Evolutionary conservation across 2,888 invertebrate genomes (phyloP), one percentile per base, ranked within the genome.

Genomic region (Trissoscelio sp.): DNA sequence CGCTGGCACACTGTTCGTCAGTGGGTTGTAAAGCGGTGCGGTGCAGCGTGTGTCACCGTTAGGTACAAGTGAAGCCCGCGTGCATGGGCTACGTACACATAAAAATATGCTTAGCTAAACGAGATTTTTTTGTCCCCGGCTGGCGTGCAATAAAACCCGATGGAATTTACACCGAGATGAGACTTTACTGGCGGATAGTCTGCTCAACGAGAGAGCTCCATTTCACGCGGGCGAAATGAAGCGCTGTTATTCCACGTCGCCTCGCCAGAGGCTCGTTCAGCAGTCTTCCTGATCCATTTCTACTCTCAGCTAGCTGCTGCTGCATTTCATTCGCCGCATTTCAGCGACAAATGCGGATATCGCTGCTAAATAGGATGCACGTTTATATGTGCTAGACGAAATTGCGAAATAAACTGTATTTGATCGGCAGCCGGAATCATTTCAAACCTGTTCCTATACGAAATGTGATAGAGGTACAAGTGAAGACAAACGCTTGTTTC

Each of bases 131-230:
- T 12, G 28, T n/a, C n/a, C n/a, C 42, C 44, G 46, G 39, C 46
- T 42, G 57, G 34, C 53, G 46, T 39, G 80, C 83, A 75, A 84
- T 87, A 84, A 87, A 87, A 84, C 83, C 83, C 83, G 80, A 84
- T 83, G 84, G 84, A 85, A 85, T 86, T 86, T 85, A 85, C 82
- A 84, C 75, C 73, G 83, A 83, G 84, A 87, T 69, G 84, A 84
- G 83, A 85, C 64, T 82, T 83, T 84, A 85, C 82, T 42, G 39
- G 18, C 44, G 44, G 44, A 42, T 44, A 64, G 73, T 73, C 55
- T 16, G 22, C 64, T 51, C 81, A 78, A 66, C 70, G 53, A 82
- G 83, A 55, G 72, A 86, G 72, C 83, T 81, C 85, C 77, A 82
- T 83, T 83, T 67, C 60, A 79, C 73, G 72, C 70, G 51, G n/a